Base-by-base conservation (phyloP, 2,888 invertebrate species). In the Parnassius smintheus region DNA sequence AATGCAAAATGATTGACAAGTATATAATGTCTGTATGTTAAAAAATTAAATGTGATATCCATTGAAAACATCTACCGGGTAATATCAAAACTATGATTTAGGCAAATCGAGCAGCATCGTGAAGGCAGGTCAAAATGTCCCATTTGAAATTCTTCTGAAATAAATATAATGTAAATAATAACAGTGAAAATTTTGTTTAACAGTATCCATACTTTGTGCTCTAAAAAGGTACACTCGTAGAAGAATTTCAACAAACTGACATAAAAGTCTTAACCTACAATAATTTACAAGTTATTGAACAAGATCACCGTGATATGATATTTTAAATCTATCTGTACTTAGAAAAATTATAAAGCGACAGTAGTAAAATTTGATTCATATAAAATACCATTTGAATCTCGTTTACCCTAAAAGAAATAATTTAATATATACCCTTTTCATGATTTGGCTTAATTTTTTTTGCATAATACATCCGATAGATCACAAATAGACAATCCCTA, bases 361-460 rank as follows among this genome's bases (percentile, higher is more conserved):
- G 79, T 84, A 83, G 80, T 85, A 88, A 88, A 86, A 86, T 85
- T 86, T 85, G 83, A 86, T 86, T 88, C 75, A 75, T 88, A 86
- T 83, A 88, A 89, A 89, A 89, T 83, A 83, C 82, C 83, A 83
- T 84, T 83, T 82, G 77, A 84, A 83, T 82, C 79, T 79, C 82
- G 81, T 83, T 85, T 84, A 88, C 82, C 81, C 85, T 88, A 88
- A 86, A 87, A 82, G 84, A 87, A 88, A 86, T 83, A 85, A 83
- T 85, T 86, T 81, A 86, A 85, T 86, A 88, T 89, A 88, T 89
- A 89, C 87, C 89, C 88, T 85, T 88, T 87, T 82, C 87, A 87
- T 88, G 90, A 89, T 91, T 91, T 89, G 89, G 88, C 90, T 85
- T 85, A 85, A 75, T 79, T 76, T 76, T 74, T 81, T 80, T 76